These are phyloP conservation scores for Sardinella longiceps DNA, from an alignment of 2,797 vertebrate genomes.

Conservation along the genomic window DNA sequence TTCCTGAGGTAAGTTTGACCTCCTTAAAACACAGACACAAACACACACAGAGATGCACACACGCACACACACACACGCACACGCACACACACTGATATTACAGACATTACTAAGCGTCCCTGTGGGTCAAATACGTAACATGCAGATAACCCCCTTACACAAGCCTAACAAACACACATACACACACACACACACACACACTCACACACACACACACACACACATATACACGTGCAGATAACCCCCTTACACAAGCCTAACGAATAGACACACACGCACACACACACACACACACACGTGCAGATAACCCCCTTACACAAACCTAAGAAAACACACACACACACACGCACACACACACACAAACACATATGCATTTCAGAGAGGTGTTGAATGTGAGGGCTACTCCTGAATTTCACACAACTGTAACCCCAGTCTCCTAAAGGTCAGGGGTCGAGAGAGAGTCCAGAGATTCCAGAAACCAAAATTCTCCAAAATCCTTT, in stretches of 20 bases:
- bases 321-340: background rate
- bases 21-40: background rate
- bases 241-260: no score
- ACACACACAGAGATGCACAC: background rate
- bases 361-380: conserved; percentile 49
- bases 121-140: background rate
- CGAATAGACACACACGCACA: no score
- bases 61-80: no score
- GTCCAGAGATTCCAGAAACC: conserved; percentile 44
- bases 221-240: no score
- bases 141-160: no score
- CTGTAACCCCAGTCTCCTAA: conserved; percentile 53
- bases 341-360: background rate
- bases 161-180: no score
- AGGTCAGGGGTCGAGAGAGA: conserved; percentile 50
- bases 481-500: background rate
- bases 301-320: background rate
- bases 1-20: background rate
- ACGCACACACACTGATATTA: background rate
- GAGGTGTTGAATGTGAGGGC: conserved; percentile 70
- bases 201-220: no score
- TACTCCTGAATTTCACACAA: conserved; percentile 63
- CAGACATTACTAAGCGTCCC: background rate
- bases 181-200: no score
- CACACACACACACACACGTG: no score